Evolutionary conservation across 2,888 invertebrate species (phyloP).

Genomic region (Empis stercorea): DNA sequence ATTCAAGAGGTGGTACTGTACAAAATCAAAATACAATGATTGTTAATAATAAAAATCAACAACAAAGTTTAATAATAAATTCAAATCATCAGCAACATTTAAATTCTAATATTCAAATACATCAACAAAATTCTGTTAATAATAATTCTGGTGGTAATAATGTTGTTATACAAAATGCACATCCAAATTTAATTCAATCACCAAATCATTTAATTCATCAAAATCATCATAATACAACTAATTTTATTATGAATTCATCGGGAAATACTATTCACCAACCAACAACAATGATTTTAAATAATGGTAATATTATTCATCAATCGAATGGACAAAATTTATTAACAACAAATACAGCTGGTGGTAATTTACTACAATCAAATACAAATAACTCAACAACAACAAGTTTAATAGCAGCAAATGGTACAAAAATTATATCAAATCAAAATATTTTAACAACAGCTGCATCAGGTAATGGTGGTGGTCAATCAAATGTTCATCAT

Average conservation of each 20-base stretch:
- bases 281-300: constrained; percentile 6
- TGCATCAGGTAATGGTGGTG: constrained; percentile 16
- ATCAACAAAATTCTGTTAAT: constrained; percentile 1
- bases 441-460: constrained; percentile 4
- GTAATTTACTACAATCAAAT: constrained; percentile 19
- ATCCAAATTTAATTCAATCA: constrained; percentile 12
- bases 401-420: constrained; percentile 9
- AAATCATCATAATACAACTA: constrained; percentile 6
- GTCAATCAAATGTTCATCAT: constrained; percentile 6
- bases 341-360: not conserved
- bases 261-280: constrained; percentile 10
- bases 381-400: constrained; percentile 11
- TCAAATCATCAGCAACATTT: constrained; percentile 3
- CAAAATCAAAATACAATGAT: constrained; percentile 7
- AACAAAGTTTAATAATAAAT: constrained; percentile 11
- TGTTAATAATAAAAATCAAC: constrained; percentile 13
- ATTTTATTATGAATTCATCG: constrained; percentile 19
- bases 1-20: constrained; percentile 9
- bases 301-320: constrained; percentile 9
- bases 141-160: constrained; percentile 2
- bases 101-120: constrained; percentile 15
- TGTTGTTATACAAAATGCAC: constrained; percentile 18
- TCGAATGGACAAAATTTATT: constrained; percentile 10
- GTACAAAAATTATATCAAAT: constrained; percentile 9
- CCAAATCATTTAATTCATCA: constrained; percentile 6